Percentiles rank a stretch among this genome's conserved stretches.
These are phyloP conservation scores for Podabrus alpinus DNA, from an alignment of 2,888 invertebrate genomes.

Conservation along the genomic window DNA sequence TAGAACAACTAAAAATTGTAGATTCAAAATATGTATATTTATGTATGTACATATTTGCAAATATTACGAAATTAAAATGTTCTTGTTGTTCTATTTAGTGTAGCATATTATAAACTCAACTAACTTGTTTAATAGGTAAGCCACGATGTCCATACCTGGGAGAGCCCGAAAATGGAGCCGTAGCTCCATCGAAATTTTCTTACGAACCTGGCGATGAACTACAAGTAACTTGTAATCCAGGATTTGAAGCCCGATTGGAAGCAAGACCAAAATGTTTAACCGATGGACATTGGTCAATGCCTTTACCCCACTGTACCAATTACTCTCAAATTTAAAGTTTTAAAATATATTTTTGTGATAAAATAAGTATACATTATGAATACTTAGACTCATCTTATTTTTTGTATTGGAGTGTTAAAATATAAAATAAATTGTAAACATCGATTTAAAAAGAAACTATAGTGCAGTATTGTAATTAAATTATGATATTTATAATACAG, in stretches of 20 bases:
- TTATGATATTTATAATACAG: background rate
- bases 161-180: slow-evolving; percentile 71
- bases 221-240: slow-evolving; percentile 70
- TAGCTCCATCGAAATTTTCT: slow-evolving; percentile 72
- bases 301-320: slow-evolving; percentile 69
- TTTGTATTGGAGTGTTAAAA: slow-evolving; percentile 7
- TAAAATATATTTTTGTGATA: slow-evolving; percentile 39
- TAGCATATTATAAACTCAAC: background rate
- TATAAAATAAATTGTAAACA: slow-evolving; percentile 3
- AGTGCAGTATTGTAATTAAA: background rate
- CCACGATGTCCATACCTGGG: slow-evolving; percentile 74
- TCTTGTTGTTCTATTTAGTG: no score
- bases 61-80: background rate
- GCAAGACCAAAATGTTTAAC: slow-evolving; percentile 65
- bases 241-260: slow-evolving; percentile 59
- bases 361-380: slow-evolving; percentile 13
- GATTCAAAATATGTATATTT: no score
- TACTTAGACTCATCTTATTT: background rate
- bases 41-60: no score
- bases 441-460: background rate
- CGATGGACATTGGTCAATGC: slow-evolving; percentile 71
- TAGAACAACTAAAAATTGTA: no score
- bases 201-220: slow-evolving; percentile 75
- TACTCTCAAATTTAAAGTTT: slow-evolving; percentile 54
- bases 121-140: slow-evolving; percentile 61